phyloP scores from a whole-genome alignment of 2,113 vertebrate genomes.

The Alces alces region DNA sequence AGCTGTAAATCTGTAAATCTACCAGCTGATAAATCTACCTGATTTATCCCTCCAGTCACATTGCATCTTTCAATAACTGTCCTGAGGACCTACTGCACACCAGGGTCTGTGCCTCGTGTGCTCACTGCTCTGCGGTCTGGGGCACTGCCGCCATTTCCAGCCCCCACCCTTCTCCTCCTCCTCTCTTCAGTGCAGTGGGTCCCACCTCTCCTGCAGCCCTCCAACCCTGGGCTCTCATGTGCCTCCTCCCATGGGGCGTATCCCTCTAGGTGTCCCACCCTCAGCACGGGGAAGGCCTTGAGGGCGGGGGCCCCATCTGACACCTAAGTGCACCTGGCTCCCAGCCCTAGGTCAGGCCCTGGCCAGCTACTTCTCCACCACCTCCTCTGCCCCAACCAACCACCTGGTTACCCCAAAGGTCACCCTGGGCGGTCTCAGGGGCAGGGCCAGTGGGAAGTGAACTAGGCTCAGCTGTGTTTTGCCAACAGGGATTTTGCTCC shows the following conservation, averaged over 20 bases:
- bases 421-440: not conserved
- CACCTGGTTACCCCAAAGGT: not conserved
- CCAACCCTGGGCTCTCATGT: not conserved
- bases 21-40: too few relatives aligned
- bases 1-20: not conserved
- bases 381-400: not conserved
- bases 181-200: not conserved
- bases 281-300: not conserved
- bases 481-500: constrained; percentile 57
- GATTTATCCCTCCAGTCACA: not conserved
- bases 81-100: accelerated
- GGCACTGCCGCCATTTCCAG: not conserved
- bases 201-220: not conserved
- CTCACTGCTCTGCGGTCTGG: not conserved
- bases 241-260: not conserved
- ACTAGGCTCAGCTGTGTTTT: not conserved
- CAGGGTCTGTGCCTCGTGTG: accelerated
- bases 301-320: not conserved
- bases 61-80: not conserved
- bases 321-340: not conserved
- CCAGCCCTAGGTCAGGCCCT: not conserved
- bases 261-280: not conserved
- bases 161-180: too few relatives aligned
- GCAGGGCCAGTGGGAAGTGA: constrained; percentile 46
- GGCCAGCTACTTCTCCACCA: not conserved